phyloP scores from a whole-genome alignment of 2,888 invertebrate species.

The Eledone cirrhosa region DNA sequence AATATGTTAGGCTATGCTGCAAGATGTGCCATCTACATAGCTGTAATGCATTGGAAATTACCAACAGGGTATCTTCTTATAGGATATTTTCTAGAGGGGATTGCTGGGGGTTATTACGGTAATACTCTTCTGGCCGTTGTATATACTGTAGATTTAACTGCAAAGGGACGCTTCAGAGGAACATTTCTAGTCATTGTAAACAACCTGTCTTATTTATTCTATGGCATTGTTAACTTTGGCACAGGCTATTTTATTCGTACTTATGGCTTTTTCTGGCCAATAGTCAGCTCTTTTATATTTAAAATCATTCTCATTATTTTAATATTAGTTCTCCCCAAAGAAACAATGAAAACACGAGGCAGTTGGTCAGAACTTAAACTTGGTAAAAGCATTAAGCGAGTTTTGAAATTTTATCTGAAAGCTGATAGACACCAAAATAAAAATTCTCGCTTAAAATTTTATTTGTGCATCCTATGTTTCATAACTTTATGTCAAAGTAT shows the following conservation, averaged over 20 bases:
- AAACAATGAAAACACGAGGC: conserved; percentile 30
- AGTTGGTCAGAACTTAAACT: conserved; percentile 30
- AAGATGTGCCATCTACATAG: conserved; percentile 31
- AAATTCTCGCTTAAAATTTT: background rate
- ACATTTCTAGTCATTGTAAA: conserved; percentile 38
- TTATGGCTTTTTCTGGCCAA: conserved; percentile 35
- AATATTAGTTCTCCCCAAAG: conserved; percentile 36
- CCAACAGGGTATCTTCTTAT: conserved; percentile 34
- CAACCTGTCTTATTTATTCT: conserved; percentile 36
- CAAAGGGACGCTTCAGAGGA: conserved; percentile 37
- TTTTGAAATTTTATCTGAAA: conserved; percentile 37
- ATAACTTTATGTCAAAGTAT: background rate
- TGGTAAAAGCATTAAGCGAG: conserved; percentile 35
- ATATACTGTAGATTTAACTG: conserved; percentile 41
- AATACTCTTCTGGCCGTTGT: conserved; percentile 35
- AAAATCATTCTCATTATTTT: conserved; percentile 33
- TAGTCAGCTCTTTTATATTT: conserved; percentile 30
- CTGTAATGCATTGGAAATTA: conserved; percentile 37
- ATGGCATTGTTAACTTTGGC: conserved; percentile 32
- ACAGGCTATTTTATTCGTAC: conserved; percentile 39
- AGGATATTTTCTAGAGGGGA: conserved; percentile 39
- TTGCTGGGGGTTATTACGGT: conserved; percentile 37
- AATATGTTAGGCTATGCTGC: conserved; percentile 36
- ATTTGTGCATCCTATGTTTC: background rate
- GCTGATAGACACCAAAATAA: background rate